These are phyloP conservation scores for Struthidea cinerea DNA, from an alignment of 2,113 vertebrate species.

Conservation along the genomic window DNA sequence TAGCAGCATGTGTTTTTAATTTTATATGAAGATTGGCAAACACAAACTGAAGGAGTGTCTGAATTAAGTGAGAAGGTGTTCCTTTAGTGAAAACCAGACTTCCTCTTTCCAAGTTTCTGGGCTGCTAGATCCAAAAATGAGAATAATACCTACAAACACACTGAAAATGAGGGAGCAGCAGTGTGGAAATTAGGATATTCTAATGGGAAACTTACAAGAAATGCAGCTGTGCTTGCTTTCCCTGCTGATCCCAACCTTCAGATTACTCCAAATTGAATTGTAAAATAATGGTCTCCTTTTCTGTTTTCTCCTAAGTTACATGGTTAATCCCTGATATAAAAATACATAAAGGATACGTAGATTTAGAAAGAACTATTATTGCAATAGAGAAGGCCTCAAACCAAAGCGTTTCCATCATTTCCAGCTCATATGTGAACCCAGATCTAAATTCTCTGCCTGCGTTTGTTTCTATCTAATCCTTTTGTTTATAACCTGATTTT, in stretches of 20 bases:
- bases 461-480: not conserved
- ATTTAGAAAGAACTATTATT: not conserved
- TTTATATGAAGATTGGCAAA: not conserved
- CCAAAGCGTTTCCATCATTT: not conserved
- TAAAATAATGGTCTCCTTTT: not conserved
- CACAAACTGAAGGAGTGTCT: not conserved
- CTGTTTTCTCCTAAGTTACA: not conserved
- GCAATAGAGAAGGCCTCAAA: not conserved
- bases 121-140: not conserved
- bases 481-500: constrained; percentile 43
- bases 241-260: not conserved
- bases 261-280: constrained; percentile 9
- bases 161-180: not conserved
- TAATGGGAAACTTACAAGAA: not conserved
- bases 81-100: not conserved
- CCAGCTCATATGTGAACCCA: not conserved
- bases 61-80: not conserved
- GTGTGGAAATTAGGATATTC: not conserved
- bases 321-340: not conserved
- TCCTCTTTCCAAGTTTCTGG: not conserved
- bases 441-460: not conserved
- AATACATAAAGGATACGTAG: not conserved
- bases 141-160: not conserved
- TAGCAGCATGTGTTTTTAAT: not conserved
- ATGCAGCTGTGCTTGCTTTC: not conserved